phyloP scores from a whole-genome alignment of 2,797 vertebrate species.

The Scyliorhinus canicula region DNA sequence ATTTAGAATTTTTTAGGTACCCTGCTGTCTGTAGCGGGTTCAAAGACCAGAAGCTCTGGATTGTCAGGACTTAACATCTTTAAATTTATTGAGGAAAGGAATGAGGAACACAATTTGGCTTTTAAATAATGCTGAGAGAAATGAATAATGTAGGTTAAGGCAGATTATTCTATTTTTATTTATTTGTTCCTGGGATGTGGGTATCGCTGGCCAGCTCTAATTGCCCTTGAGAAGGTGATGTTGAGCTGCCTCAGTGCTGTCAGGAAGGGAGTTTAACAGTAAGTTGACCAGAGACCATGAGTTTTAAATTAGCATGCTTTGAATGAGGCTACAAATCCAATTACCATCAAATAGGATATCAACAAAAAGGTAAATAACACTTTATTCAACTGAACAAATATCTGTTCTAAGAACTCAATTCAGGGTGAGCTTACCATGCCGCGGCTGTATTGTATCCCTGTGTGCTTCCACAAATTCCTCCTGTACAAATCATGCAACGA shows the following conservation, averaged over 20 bases:
- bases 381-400: not conserved
- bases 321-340: not conserved
- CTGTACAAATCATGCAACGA: not conserved
- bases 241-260: no score
- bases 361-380: constrained; percentile 11
- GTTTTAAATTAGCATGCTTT: not conserved
- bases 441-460: not conserved
- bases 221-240: no score
- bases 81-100: not conserved
- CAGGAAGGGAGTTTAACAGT: no score
- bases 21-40: not conserved
- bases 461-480: not conserved
- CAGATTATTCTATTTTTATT: not conserved
- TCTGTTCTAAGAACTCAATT: not conserved
- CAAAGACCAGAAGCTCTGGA: not conserved
- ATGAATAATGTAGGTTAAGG: not conserved
- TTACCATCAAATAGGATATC: not conserved
- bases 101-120: not conserved
- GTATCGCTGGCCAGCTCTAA: no score
- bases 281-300: not conserved
- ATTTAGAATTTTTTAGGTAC: not conserved
- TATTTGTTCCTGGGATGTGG: no score
- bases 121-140: constrained; percentile 5
- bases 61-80: not conserved
- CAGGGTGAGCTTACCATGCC: not conserved